These are phyloP conservation scores for Nycticebus coucang DNA, from an alignment of 2,113 vertebrate species.

Conservation along the genomic window DNA sequence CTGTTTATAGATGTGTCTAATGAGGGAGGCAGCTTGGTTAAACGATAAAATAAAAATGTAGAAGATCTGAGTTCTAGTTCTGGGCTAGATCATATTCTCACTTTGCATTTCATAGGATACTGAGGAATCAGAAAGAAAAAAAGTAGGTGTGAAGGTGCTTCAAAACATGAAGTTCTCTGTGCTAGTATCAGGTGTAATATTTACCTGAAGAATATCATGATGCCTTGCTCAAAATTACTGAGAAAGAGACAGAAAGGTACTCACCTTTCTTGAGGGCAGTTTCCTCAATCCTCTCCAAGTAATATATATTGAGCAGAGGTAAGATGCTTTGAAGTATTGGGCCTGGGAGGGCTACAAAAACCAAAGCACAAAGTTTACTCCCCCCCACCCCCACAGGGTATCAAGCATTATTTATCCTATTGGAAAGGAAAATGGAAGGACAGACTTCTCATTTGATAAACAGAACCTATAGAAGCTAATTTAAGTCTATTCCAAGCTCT, in stretches of 20 bases:
- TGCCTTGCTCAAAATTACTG: constrained; percentile 65
- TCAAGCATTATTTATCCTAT: constrained; percentile 58
- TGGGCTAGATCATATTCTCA: background rate
- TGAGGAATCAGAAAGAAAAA: constrained; percentile 41
- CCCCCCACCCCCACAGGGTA: background rate
- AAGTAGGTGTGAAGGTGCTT: constrained; percentile 23
- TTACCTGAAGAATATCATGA: constrained; percentile 69
- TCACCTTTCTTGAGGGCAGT: constrained; percentile 89
- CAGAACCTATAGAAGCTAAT: constrained; percentile 33
- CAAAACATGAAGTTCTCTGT: constrained; percentile 56
- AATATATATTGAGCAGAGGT: constrained; percentile 90
- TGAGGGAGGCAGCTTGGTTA: background rate
- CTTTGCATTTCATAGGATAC: constrained; percentile 28
- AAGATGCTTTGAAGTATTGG: constrained; percentile 90
- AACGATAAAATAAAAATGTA: constrained; percentile 48
- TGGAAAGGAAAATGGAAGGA: constrained; percentile 59
- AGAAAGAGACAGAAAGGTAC: constrained; percentile 63
- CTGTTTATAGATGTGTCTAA: background rate
- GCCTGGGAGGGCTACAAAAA: constrained; percentile 88
- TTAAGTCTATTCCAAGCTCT: constrained; percentile 53
- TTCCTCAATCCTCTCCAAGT: constrained; percentile 89
- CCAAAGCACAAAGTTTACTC: constrained; percentile 74
- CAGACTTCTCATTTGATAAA: constrained; percentile 47
- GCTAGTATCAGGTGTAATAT: constrained; percentile 50
- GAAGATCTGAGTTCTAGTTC: constrained; percentile 15